phyloP scores from a whole-genome alignment of 2,113 vertebrate genomes.

The Ellobius talpinus region DNA sequence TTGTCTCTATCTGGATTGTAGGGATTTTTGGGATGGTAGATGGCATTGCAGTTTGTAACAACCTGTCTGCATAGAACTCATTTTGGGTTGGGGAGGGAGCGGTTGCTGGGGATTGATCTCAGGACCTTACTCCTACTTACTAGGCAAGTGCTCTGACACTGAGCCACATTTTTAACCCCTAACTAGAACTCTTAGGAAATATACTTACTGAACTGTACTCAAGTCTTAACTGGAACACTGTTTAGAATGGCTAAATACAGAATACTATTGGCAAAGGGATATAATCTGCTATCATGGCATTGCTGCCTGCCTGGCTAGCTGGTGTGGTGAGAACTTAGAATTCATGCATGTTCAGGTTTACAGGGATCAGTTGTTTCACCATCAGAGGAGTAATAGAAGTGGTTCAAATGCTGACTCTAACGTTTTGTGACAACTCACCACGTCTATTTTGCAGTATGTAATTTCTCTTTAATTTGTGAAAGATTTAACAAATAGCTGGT shows the following conservation, averaged over 20 bases:
- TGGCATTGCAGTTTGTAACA: not conserved
- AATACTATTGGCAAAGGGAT: not conserved
- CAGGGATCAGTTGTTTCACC: not conserved
- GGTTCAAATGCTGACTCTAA: constrained; percentile 42
- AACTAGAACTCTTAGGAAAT: constrained; percentile 51
- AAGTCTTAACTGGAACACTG: not conserved
- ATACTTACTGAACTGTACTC: constrained; percentile 30
- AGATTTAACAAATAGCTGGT: constrained; percentile 56
- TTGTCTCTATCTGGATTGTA: not conserved
- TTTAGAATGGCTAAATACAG: not conserved
- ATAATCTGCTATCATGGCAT: not conserved
- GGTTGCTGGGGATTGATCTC: not conserved
- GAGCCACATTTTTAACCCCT: not conserved
- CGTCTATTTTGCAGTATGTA: not conserved
- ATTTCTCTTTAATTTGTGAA: constrained; percentile 62
- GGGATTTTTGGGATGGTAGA: not conserved
- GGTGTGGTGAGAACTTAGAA: not conserved
- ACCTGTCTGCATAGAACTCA: not conserved
- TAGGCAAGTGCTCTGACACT: not conserved
- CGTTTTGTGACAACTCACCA: not conserved
- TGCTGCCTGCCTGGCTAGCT: not conserved
- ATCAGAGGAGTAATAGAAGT: not conserved
- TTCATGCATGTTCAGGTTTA: not conserved
- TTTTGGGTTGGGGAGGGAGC: not conserved
- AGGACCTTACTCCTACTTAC: not conserved